Evolutionary conservation across 2,888 invertebrate species (phyloP).

Genomic region (Seira sanloemensis): DNA sequence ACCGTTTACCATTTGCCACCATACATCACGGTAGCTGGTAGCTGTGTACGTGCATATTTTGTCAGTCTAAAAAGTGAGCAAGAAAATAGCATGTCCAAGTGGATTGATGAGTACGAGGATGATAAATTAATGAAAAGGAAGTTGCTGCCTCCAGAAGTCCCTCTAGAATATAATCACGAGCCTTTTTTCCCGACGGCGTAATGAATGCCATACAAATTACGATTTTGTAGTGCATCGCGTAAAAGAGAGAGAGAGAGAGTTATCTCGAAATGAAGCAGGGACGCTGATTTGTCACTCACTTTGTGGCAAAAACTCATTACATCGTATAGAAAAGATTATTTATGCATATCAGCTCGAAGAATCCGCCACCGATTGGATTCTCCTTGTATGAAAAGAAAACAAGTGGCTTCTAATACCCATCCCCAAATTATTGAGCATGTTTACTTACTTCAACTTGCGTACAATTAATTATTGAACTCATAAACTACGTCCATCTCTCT

Average conservation of each 20-base stretch:
- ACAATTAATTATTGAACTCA: not conserved
- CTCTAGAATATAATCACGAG: not conserved
- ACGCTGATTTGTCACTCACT: not conserved
- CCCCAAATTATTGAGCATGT: too few species aligned
- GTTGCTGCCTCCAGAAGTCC: conserved; percentile 16
- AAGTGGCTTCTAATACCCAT: too few species aligned
- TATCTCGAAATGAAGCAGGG: too few species aligned
- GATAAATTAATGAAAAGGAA: conserved; percentile 53
- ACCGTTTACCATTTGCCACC: not conserved
- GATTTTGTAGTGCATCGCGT: not conserved
- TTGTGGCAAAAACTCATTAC: conserved; percentile 32
- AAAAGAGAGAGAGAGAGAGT: too few species aligned
- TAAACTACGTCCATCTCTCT: too few species aligned
- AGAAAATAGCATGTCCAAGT: not conserved
- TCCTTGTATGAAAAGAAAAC: not conserved
- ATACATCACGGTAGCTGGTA: not conserved
- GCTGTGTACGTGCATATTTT: too few species aligned
- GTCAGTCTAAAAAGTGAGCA: too few species aligned
- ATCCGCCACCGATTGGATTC: not conserved
- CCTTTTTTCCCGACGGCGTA: not conserved
- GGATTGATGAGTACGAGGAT: not conserved
- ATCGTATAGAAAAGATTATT: not conserved
- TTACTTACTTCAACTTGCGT: not conserved
- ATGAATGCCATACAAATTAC: not conserved
- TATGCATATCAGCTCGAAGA: not conserved